These are phyloP conservation scores for Boulengeromyrus knoepffleri DNA, from an alignment of 2,113 vertebrate species.

Conservation along the genomic window DNA sequence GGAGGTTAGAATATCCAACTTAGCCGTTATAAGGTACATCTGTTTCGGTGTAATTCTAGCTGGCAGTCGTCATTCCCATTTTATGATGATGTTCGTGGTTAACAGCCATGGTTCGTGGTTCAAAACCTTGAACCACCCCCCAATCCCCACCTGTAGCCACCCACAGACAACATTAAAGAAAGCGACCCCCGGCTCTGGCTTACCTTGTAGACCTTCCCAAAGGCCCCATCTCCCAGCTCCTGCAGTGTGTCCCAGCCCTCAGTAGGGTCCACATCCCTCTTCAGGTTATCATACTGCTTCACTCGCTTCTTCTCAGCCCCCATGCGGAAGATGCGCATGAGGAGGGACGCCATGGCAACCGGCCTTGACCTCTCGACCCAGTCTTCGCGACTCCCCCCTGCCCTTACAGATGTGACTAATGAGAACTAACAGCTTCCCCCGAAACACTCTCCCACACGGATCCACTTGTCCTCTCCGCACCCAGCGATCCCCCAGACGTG, in stretches of 20 bases:
- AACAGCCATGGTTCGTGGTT: background rate
- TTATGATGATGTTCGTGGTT: background rate
- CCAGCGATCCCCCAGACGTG: background rate
- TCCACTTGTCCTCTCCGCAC: background rate
- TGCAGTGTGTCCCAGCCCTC: slow-evolving; percentile 46
- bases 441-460: background rate
- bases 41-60: background rate
- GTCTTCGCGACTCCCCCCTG: background rate
- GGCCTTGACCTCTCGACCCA: background rate
- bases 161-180: background rate
- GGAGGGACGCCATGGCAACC: slow-evolving; percentile 49
- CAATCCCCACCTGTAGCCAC: background rate
- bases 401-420: background rate
- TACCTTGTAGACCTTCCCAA: slow-evolving; percentile 62
- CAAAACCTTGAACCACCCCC: background rate
- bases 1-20: background rate
- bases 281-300: slow-evolving; percentile 33
- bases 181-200: background rate
- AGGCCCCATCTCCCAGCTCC: slow-evolving; percentile 56
- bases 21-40: too few relatives aligned
- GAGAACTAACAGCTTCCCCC: background rate
- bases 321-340: slow-evolving; percentile 49
- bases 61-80: background rate
- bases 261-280: slow-evolving; percentile 42
- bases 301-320: slow-evolving; percentile 46